Evolutionary conservation across 30 jellyfish, hydroid and myxozoan species (phyloP), one percentile per base, ranked within the genome.

Genomic region (Nemopilema nomurai): DNA sequence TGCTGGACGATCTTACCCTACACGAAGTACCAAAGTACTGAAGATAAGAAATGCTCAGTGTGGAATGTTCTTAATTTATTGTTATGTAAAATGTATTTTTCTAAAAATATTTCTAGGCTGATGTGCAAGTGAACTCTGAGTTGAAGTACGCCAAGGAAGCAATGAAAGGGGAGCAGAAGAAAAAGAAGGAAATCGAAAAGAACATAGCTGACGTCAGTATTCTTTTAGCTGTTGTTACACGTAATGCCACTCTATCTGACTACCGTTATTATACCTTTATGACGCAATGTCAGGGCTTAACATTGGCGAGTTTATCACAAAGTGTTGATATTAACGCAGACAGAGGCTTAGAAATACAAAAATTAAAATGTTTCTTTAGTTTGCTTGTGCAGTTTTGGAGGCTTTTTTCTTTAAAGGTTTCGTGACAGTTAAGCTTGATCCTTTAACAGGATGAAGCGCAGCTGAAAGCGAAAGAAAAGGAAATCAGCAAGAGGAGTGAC

Each of bases 121-220:
- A 92, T n/a, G 98, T 92, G 28, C 88, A 92, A 80, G 95, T 89
- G 23, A 67, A 93, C 65, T 92, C 98, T 4, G 98, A 92, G 76
- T 62, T 92, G 75, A 92, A 92, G 57, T 89, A 92, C 49, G 96
- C 96, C 16, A 82, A 82, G 78, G 96, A 87, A 28, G 68, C 92
- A 17, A 71, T 87, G 83, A 79, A 77, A 28, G 90, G 81, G 7
- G 98, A 92, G 65, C 63, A 81, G 69, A 92, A 92, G 90, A 92
- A 88, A 62, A 77, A 71, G 82, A 87, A 72, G 26, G 92, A 87
- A 74, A 77, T 82, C 76, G 91, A 87, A 76, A 92, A 87, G 52
- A 87, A 82, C 51, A 92, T 87, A 23, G 68, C 92, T 13, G 98
- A 92, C 49, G 98, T 92, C 72, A 32, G 91, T 67, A 18, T 25